Evolutionary conservation across 2,888 invertebrate genomes (phyloP).

Genomic region (Isotomurus palustris): DNA sequence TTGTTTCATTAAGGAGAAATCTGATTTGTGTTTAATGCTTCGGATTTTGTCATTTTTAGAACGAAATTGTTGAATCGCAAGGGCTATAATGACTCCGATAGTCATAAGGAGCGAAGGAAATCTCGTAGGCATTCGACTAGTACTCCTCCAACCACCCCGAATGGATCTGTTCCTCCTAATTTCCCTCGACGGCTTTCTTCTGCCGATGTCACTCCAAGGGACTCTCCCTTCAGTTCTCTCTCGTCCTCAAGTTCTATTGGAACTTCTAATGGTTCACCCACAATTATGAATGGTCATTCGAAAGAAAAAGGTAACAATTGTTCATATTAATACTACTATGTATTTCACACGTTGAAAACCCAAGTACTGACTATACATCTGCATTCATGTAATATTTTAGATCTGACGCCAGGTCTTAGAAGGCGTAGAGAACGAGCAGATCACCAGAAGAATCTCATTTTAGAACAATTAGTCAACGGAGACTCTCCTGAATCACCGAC

Average conservation of each 20-base stretch:
- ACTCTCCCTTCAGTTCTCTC: constrained; percentile 55
- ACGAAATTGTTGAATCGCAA: constrained; percentile 69
- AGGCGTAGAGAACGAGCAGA: constrained; percentile 77
- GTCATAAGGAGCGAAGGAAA: constrained; percentile 63
- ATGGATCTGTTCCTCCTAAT: constrained; percentile 33
- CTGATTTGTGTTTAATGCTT: neutral
- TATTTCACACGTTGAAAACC: constrained; percentile 3
- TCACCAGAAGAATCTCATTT: constrained; percentile 75
- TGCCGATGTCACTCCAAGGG: constrained; percentile 49
- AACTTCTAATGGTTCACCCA: constrained; percentile 38
- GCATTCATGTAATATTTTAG: constrained; percentile 48
- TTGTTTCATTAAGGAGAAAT: neutral
- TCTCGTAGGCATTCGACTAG: constrained; percentile 67
- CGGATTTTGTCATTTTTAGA: constrained; percentile 51
- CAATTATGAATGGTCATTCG: constrained; percentile 55
- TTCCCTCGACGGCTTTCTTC: constrained; percentile 43
- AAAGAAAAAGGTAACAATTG: constrained; percentile 58
- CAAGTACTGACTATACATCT: neutral
- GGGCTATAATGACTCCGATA: constrained; percentile 36
- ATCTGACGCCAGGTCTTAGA: constrained; percentile 72
- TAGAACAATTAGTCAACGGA: constrained; percentile 58
- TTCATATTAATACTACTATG: neutral
- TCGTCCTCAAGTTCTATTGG: constrained; percentile 52
- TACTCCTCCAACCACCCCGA: constrained; percentile 52
- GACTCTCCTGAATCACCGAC: constrained; percentile 28